phyloP scores from a whole-genome alignment of 1,140 invertebrate genomes.

The Aphis gossypii region DNA sequence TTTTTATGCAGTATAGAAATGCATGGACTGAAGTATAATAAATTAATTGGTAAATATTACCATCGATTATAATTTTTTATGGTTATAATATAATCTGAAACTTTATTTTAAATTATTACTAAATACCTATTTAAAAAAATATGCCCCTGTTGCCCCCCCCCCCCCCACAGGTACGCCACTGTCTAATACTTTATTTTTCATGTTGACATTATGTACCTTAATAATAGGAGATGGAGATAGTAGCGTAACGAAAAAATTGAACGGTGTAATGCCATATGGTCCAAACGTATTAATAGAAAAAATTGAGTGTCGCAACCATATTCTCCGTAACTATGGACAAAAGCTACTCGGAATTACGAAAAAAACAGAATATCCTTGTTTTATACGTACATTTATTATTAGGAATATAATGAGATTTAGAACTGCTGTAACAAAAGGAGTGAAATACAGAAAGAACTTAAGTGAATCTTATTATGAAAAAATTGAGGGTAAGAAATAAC shows the following conservation, averaged over 20 bases:
- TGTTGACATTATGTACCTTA: not conserved
- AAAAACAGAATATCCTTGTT: constrained; percentile 9
- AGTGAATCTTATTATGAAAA: not conserved
- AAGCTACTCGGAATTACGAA: not conserved
- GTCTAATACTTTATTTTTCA: not conserved
- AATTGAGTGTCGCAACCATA: constrained; percentile 11
- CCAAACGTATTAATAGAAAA: constrained; percentile 7
- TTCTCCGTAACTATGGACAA: not conserved
- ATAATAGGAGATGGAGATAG: constrained; percentile 12
- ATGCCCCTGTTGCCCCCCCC: not conserved
- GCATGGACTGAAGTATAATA: constrained; percentile 14
- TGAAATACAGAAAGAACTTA: not conserved
- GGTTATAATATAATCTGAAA: no score
- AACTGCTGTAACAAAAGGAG: not conserved
- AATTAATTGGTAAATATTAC: not conserved
- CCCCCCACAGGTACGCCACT: no score
- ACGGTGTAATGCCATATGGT: not conserved
- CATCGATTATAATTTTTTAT: no score
- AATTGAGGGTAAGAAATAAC: not conserved
- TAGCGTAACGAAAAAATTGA: constrained; percentile 2
- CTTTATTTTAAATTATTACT: no score
- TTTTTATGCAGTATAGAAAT: not conserved
- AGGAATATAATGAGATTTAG: constrained; percentile 34
- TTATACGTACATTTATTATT: not conserved
- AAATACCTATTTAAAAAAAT: not conserved